phyloP scores from a whole-genome alignment of 2,113 vertebrate genomes.

The Barbus barbus region DNA sequence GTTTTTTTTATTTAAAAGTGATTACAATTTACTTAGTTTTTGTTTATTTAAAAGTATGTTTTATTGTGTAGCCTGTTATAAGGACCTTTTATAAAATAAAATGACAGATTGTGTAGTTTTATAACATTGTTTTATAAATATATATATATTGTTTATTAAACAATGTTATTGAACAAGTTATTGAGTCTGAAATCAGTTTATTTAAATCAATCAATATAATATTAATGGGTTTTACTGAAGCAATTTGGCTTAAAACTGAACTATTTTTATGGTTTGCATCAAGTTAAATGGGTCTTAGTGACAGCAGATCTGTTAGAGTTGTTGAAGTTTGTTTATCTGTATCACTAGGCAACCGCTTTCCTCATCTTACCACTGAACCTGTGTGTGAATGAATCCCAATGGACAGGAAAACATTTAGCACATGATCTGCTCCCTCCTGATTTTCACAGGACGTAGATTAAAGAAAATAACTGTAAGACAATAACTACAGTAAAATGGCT shows the following conservation, averaged over 20 bases:
- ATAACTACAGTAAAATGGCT: slow-evolving; percentile 55
- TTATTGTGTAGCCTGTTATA: background rate
- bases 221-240: no score
- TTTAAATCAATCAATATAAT: background rate
- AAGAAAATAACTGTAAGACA: background rate
- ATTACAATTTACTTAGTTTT: no score
- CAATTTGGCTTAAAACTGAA: no score
- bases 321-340: slow-evolving; percentile 53
- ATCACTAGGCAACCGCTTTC: slow-evolving; percentile 58
- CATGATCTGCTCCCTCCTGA: no score
- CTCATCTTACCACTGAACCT: slow-evolving; percentile 49
- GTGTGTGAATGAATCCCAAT: slow-evolving; percentile 38
- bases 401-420: slow-evolving; percentile 4
- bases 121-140: no score
- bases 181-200: background rate
- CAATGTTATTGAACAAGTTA: no score
- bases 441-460: background rate
- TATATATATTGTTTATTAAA: no score
- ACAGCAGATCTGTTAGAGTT: slow-evolving; percentile 10
- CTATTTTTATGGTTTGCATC: background rate
- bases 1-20: no score
- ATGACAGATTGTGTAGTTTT: no score
- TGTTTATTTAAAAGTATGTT: background rate
- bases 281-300: background rate
- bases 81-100: background rate